Percentiles rank a stretch among this genome's conserved stretches.
Conservation (phyloP, 2,797 vertebrate species). For the Crax fasciolata region DNA sequence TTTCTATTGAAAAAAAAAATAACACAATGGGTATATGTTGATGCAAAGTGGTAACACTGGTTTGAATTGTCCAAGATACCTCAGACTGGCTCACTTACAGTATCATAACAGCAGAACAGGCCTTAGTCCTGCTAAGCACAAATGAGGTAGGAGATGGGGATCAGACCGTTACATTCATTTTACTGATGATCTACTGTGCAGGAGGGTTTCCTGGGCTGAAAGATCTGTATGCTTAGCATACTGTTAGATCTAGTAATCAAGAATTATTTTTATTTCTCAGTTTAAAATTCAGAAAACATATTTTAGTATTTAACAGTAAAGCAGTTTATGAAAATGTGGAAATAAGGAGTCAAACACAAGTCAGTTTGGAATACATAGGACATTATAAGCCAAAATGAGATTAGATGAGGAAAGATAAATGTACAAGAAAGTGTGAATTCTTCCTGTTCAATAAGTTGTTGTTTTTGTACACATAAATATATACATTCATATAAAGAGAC, state of each 20-base stretch:
- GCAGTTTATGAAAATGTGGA: not conserved
- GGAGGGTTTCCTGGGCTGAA: not conserved
- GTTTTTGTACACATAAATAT: not conserved
- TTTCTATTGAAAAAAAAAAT: not conserved
- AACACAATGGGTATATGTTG: not conserved
- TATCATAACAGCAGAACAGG: not conserved
- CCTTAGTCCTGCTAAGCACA: not conserved
- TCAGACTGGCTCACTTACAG: not conserved
- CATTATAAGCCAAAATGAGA: not conserved
- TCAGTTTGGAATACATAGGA: not conserved
- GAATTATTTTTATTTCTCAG: not conserved
- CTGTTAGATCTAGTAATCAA: not conserved
- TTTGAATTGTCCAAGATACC: not conserved
- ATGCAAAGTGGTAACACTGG: not conserved
- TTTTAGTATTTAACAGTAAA: not conserved
- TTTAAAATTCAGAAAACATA: not conserved
- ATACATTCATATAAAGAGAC: not conserved
- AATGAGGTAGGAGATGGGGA: not conserved
- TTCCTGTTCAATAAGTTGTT: not conserved
- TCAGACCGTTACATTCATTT: conserved; percentile 7
- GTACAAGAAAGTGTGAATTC: not conserved
- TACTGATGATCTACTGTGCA: not conserved
- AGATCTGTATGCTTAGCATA: not conserved
- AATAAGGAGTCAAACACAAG: not conserved
- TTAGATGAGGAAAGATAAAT: conserved; percentile 1